Evolutionary conservation across 2,113 vertebrate genomes (phyloP).

Genomic region (Amblyopsis rosae): DNA sequence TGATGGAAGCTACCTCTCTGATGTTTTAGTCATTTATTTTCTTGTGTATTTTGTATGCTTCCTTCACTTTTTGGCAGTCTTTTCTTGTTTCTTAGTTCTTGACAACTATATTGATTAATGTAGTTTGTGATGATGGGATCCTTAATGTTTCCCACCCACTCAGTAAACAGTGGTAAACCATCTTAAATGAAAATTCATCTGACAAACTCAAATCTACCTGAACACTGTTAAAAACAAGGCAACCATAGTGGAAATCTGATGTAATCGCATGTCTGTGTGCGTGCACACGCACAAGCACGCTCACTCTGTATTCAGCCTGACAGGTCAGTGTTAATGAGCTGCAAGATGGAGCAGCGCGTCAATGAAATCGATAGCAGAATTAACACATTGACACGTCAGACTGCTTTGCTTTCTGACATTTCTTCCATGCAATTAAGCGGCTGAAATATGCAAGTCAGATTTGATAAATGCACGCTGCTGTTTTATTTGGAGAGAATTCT

Average conservation of each 20-base stretch:
- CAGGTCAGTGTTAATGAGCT: constrained; percentile 63
- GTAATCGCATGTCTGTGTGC: constrained; percentile 12
- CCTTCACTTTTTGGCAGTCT: too few relatives aligned
- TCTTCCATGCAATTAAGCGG: constrained; percentile 66
- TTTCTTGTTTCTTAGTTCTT: too few relatives aligned
- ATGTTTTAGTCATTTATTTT: too few relatives aligned
- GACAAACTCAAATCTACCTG: not conserved
- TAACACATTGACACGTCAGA: constrained; percentile 70
- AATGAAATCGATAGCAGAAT: constrained; percentile 74
- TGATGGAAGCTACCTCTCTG: too few relatives aligned
- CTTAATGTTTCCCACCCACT: too few relatives aligned
- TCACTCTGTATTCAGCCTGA: constrained; percentile 26
- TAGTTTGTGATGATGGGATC: too few relatives aligned
- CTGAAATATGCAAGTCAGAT: constrained; percentile 69
- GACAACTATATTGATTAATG: too few relatives aligned
- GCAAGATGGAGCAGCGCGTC: constrained; percentile 48
- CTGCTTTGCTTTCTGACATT: constrained; percentile 76
- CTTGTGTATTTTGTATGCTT: too few relatives aligned
- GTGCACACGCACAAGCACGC: constrained; percentile 27
- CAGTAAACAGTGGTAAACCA: too few relatives aligned
- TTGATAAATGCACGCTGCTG: constrained; percentile 57
- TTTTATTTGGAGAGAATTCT: constrained; percentile 25
- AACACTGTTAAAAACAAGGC: not conserved
- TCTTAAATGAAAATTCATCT: too few relatives aligned
- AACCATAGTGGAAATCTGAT: not conserved